A percentile compares a stretch with the other conserved stretches of the same genome.
Evolutionary conservation across 2,888 invertebrate genomes (phyloP).

Genomic region (Perithous albicinctus): DNA sequence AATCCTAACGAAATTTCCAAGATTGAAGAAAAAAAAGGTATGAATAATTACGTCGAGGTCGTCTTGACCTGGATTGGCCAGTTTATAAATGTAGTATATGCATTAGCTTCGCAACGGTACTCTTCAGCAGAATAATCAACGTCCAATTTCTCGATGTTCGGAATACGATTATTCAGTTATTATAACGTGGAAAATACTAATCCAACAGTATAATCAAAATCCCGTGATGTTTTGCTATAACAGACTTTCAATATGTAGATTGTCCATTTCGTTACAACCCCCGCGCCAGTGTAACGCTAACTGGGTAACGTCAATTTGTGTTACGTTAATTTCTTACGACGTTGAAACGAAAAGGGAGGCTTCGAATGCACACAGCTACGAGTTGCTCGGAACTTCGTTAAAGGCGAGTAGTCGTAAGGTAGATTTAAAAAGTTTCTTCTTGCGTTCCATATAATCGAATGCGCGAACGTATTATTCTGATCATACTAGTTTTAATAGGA

Average conservation of each 20-base stretch:
- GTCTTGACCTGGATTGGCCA: background rate
- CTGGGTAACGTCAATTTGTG: constrained; percentile 29
- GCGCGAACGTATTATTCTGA: constrained; percentile 67
- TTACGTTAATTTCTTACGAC: constrained; percentile 51
- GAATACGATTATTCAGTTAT: constrained; percentile 32
- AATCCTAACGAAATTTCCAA: too few relatives aligned
- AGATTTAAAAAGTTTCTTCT: constrained; percentile 65
- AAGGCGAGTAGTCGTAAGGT: constrained; percentile 51
- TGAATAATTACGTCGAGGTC: background rate
- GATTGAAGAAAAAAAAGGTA: background rate
- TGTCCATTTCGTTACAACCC: constrained; percentile 18
- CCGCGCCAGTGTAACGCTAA: constrained; percentile 3
- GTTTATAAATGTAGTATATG: background rate
- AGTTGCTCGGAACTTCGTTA: constrained; percentile 51
- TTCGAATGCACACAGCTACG: constrained; percentile 7
- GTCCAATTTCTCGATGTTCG: constrained; percentile 2
- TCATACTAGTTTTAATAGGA: constrained; percentile 66
- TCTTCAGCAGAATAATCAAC: constrained; percentile 20
- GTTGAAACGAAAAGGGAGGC: constrained; percentile 30
- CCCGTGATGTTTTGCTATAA: constrained; percentile 12
- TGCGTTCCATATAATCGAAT: constrained; percentile 63
- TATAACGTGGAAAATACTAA: constrained; percentile 19
- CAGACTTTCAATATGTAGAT: constrained; percentile 10
- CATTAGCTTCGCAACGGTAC: background rate
- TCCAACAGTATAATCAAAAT: constrained; percentile 29